Conservation (phyloP, 1,140 invertebrate species). For the Tribolium castaneum region DNA sequence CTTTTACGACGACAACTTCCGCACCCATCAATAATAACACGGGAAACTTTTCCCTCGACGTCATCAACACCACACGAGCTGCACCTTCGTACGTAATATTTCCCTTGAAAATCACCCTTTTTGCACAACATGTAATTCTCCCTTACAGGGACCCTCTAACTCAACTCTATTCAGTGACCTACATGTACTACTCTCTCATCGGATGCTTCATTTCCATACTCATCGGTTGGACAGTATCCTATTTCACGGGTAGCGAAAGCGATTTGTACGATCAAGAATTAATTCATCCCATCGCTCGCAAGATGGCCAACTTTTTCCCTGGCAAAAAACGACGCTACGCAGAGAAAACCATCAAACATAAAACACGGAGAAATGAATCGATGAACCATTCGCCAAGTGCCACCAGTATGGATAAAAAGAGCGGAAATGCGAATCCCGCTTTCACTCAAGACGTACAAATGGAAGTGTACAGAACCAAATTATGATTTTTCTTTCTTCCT, state of each 20-base stretch:
- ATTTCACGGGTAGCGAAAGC: conserved; percentile 70
- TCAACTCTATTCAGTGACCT: conserved; percentile 74
- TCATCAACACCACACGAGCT: conserved; percentile 47
- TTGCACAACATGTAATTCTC: not conserved
- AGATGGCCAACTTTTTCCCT: conserved; percentile 68
- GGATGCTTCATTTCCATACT: conserved; percentile 75
- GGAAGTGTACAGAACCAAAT: conserved; percentile 46
- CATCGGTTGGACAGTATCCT: conserved; percentile 74
- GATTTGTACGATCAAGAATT: conserved; percentile 76
- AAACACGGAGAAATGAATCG: not conserved
- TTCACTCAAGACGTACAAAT: conserved; percentile 33
- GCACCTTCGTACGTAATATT: conserved; percentile 55
- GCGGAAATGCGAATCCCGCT: conserved; percentile 27
- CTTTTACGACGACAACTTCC: conserved; percentile 52
- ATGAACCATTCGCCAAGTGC: conserved; percentile 8
- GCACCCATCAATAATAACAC: conserved; percentile 52
- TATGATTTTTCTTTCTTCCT: conserved; percentile 40
- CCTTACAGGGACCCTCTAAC: conserved; percentile 68
- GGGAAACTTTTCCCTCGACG: conserved; percentile 27
- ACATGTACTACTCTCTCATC: conserved; percentile 81
- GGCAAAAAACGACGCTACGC: conserved; percentile 64
- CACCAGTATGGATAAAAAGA: conserved; percentile 2
- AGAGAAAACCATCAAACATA: conserved; percentile 39
- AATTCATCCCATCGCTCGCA: conserved; percentile 73
- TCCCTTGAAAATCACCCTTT: not conserved